Conservation (phyloP, 1,140 invertebrate species). For the Drosophila suzukii region DNA sequence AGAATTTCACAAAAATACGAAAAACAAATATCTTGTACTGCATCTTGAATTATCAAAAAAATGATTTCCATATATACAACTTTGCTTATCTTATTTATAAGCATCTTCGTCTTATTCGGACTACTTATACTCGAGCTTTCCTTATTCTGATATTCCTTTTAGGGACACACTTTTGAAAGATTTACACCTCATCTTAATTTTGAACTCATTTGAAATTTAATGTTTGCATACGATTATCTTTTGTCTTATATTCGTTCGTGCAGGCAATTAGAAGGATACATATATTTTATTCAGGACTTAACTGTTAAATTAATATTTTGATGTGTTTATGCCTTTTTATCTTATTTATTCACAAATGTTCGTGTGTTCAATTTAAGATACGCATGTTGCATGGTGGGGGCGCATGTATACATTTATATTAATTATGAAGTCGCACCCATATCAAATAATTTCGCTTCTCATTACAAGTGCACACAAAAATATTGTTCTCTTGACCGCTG, state of each 20-base stretch:
- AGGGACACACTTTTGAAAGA: conserved; percentile 6
- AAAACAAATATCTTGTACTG: neutral
- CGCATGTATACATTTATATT: conserved; percentile 44
- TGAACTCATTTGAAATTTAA: conserved; percentile 12
- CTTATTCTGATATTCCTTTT: conserved; percentile 13
- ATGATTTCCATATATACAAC: neutral
- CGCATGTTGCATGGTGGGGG: conserved; percentile 15
- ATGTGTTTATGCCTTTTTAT: conserved; percentile 43
- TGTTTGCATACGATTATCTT: neutral
- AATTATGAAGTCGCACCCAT: conserved; percentile 48
- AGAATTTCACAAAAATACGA: neutral
- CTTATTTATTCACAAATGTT: conserved; percentile 40
- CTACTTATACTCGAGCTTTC: conserved; percentile 5
- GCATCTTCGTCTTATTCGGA: conserved; percentile 7
- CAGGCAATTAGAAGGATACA: conserved; percentile 23
- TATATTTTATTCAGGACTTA: conserved; percentile 21
- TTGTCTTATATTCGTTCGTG: conserved; percentile 8
- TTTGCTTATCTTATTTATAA: conserved; percentile 25
- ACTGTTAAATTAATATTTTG: conserved; percentile 43
- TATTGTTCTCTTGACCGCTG: conserved; percentile 54
- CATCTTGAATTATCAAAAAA: neutral
- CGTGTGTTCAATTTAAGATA: conserved; percentile 44
- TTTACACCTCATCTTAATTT: conserved; percentile 19
- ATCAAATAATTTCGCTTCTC: conserved; percentile 32
- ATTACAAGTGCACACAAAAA: conserved; percentile 52